Percentiles rank a stretch among this genome's conserved stretches.
phyloP scores from a whole-genome alignment of 2,888 invertebrate genomes.

The Monopis laevigella region DNA sequence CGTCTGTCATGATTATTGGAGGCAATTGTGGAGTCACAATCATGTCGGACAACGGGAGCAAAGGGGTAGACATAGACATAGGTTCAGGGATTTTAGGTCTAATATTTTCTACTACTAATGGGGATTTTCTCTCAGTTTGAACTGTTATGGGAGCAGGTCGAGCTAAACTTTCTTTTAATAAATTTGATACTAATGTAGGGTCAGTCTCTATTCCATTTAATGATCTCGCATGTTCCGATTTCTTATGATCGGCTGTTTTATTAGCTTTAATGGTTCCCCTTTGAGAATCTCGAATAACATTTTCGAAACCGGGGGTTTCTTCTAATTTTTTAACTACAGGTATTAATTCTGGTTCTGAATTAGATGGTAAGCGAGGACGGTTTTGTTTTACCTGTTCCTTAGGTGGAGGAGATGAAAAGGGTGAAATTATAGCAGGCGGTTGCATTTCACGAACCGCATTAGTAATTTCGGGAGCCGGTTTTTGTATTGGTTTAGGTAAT shows the following conservation, averaged over 20 bases:
- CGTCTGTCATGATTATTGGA: slow-evolving; percentile 24
- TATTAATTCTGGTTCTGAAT: slow-evolving; percentile 69
- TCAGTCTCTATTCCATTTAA: slow-evolving; percentile 77
- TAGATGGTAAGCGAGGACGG: slow-evolving; percentile 44
- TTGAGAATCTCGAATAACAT: slow-evolving; percentile 65
- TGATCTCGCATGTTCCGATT: slow-evolving; percentile 35
- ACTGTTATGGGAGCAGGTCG: slow-evolving; percentile 54
- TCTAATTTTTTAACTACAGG: slow-evolving; percentile 72
- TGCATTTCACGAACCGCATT: slow-evolving; percentile 49
- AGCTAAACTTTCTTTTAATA: slow-evolving; percentile 72
- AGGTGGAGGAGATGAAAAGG: slow-evolving; percentile 57
- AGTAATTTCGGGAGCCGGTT: slow-evolving; percentile 37
- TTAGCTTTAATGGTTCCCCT: slow-evolving; percentile 38
- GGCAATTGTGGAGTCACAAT: slow-evolving; percentile 17
- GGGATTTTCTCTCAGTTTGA: slow-evolving; percentile 44
- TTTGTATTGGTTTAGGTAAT: slow-evolving; percentile 31
- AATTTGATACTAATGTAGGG: slow-evolving; percentile 74
- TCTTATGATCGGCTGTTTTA: slow-evolving; percentile 18
- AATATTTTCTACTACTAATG: slow-evolving; percentile 24
- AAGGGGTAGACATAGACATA: slow-evolving; percentile 26
- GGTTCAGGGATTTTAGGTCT: slow-evolving; percentile 22
- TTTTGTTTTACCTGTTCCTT: slow-evolving; percentile 31
- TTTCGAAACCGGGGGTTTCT: slow-evolving; percentile 70
- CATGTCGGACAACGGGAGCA: slow-evolving; percentile 24
- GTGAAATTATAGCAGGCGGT: slow-evolving; percentile 51